Evolutionary conservation across 2,888 invertebrate species (phyloP).

Genomic region (Machimus atricapillus): DNA sequence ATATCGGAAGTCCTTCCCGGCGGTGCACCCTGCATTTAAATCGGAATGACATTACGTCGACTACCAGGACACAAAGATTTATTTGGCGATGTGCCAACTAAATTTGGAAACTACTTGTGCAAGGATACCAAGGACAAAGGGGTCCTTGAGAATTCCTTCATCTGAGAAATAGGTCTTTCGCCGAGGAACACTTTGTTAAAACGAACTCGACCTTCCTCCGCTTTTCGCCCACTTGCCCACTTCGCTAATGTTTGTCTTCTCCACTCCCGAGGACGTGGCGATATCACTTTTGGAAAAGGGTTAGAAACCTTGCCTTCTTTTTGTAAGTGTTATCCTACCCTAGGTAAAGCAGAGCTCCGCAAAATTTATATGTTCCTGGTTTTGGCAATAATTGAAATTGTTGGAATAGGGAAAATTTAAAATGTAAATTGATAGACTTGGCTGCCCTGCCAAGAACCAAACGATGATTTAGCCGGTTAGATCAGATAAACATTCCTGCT

Average conservation of each 20-base stretch:
- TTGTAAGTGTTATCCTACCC: not conserved
- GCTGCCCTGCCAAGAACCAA: not conserved
- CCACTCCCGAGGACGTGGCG: not conserved
- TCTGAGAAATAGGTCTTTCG: not conserved
- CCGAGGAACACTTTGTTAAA: not conserved
- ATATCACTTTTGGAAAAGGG: not conserved
- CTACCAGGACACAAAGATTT: not conserved
- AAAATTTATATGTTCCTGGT: constrained; percentile 28
- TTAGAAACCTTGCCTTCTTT: not conserved
- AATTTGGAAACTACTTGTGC: constrained; percentile 17
- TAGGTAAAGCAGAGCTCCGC: not conserved
- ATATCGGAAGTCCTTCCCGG: not conserved
- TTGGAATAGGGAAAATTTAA: constrained; percentile 8
- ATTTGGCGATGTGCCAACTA: constrained; percentile 8
- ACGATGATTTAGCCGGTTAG: not conserved
- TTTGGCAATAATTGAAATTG: constrained; percentile 36
- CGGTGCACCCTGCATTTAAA: constrained; percentile 1
- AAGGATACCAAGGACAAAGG: constrained; percentile 1
- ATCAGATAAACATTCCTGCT: not conserved
- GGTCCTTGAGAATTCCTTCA: not conserved
- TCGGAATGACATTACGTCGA: constrained; percentile 13
- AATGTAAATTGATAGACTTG: constrained; percentile 17
- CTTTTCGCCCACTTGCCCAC: not conserved
- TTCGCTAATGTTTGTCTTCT: constrained; percentile 19
- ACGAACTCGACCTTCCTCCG: not conserved